phyloP scores from a whole-genome alignment of 2,797 vertebrate genomes.

The Gymnopithys bicolor region DNA sequence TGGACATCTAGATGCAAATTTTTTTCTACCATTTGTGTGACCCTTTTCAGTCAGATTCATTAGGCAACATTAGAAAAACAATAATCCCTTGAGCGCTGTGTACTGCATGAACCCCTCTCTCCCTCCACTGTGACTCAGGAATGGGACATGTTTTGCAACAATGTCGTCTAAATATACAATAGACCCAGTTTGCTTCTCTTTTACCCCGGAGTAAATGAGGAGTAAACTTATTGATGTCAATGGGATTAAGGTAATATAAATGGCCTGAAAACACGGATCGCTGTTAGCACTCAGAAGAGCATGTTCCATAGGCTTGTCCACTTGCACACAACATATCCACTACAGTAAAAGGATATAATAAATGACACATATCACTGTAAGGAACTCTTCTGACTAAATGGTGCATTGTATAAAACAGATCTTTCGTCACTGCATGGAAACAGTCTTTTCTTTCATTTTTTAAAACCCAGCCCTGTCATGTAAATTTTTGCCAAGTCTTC shows the following conservation, averaged over 20 bases:
- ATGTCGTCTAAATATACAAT: not conserved
- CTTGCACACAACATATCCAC: not conserved
- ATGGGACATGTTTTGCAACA: not conserved
- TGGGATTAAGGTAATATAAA: conserved; percentile 46
- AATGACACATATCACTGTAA: not conserved
- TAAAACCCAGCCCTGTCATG: not conserved
- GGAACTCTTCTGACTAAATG: not conserved
- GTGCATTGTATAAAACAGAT: not conserved
- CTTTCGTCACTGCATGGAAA: not conserved
- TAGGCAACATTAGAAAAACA: not conserved
- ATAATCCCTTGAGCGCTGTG: not conserved
- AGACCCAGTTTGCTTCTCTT: not conserved
- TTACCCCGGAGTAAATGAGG: conserved; percentile 14
- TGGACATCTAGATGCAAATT: not conserved
- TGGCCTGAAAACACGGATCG: not conserved
- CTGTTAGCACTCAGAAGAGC: conserved; percentile 9
- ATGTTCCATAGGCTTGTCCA: not conserved
- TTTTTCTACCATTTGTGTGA: not conserved
- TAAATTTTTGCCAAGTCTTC: not conserved
- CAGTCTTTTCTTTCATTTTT: not conserved
- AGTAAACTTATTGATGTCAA: conserved; percentile 31
- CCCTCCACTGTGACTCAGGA: not conserved
- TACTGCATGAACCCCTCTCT: not conserved
- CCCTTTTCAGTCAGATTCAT: conserved; percentile 26
- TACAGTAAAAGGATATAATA: not conserved